phyloP scores from a whole-genome alignment of 1,140 invertebrate genomes.

The Drosophila sechellia region DNA sequence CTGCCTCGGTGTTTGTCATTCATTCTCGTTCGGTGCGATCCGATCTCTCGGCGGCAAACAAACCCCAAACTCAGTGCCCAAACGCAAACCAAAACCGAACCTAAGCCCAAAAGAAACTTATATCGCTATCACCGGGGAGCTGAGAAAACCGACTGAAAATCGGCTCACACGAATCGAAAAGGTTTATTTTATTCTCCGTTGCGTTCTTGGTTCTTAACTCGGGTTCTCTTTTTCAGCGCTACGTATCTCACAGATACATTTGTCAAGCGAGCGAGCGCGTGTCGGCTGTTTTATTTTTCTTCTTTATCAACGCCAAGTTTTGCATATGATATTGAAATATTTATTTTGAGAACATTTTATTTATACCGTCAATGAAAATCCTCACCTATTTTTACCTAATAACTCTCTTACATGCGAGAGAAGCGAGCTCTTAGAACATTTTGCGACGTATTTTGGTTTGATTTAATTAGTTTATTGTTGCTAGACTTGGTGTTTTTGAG shows the following conservation, averaged over 20 bases:
- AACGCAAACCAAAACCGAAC: slow-evolving; percentile 4
- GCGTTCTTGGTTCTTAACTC: slow-evolving; percentile 12
- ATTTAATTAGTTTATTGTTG: slow-evolving; percentile 79
- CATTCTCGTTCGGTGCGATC: slow-evolving; percentile 9
- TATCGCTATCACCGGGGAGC: slow-evolving; percentile 9
- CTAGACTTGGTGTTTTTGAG: slow-evolving; percentile 47
- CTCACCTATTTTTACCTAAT: slow-evolving; percentile 49
- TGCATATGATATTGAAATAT: slow-evolving; percentile 62
- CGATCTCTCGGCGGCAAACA: slow-evolving; percentile 49
- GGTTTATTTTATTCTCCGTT: slow-evolving; percentile 11
- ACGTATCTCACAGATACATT: slow-evolving; percentile 56
- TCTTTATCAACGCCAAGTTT: slow-evolving; percentile 46
- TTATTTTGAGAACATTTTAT: slow-evolving; percentile 61
- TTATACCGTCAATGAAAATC: slow-evolving; percentile 64
- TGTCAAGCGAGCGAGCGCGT: not conserved
- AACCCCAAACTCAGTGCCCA: slow-evolving; percentile 9
- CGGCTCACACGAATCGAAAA: slow-evolving; percentile 25
- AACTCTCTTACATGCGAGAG: slow-evolving; percentile 26
- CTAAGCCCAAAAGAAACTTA: slow-evolving; percentile 3
- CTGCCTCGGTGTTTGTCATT: slow-evolving; percentile 37
- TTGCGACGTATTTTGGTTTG: slow-evolving; percentile 74
- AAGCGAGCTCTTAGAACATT: slow-evolving; percentile 35
- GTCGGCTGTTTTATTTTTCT: not conserved
- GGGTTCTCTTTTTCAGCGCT: slow-evolving; percentile 23
- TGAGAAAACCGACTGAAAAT: slow-evolving; percentile 31